phyloP scores from a whole-genome alignment of 1,140 invertebrate species.

The Drosophila eugracilis region DNA sequence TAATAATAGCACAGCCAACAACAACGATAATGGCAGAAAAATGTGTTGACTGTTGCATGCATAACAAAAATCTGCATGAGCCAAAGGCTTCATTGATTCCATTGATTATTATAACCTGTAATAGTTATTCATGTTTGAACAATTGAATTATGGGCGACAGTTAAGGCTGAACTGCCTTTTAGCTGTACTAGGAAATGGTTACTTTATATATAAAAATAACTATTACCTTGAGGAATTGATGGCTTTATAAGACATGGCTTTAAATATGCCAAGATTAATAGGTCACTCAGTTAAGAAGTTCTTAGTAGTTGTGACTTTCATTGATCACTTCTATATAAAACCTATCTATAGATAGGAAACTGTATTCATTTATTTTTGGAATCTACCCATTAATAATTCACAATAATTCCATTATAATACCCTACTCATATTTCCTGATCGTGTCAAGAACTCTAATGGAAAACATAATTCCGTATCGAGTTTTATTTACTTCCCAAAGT shows the following conservation, averaged over 20 bases:
- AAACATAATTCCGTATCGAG: conserved; percentile 20
- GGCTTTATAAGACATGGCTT: background rate
- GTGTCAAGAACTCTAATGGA: conserved; percentile 24
- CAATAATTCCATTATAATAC: background rate
- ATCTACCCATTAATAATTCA: background rate
- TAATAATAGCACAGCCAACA: conserved; percentile 42
- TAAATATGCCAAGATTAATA: background rate
- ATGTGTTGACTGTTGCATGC: conserved; percentile 49
- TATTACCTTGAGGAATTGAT: background rate
- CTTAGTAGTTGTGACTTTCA: no score
- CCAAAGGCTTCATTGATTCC: conserved; percentile 39
- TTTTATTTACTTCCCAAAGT: conserved; percentile 17
- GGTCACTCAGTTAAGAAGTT: no score
- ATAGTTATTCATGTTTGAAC: conserved; percentile 28
- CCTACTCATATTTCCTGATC: conserved; percentile 8
- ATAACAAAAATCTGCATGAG: conserved; percentile 64
- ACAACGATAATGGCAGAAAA: conserved; percentile 17
- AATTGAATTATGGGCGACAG: conserved; percentile 30
- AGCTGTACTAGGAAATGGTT: conserved; percentile 9
- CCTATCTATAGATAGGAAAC: no score
- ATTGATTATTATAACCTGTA: conserved; percentile 33
- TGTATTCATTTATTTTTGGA: no score
- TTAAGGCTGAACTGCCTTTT: background rate
- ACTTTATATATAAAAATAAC: conserved; percentile 6
- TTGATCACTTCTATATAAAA: no score